Evolutionary conservation across 2,797 vertebrate species (phyloP), one percentile per base, ranked within the genome.

Genomic region (Etheostoma nigrum): DNA sequence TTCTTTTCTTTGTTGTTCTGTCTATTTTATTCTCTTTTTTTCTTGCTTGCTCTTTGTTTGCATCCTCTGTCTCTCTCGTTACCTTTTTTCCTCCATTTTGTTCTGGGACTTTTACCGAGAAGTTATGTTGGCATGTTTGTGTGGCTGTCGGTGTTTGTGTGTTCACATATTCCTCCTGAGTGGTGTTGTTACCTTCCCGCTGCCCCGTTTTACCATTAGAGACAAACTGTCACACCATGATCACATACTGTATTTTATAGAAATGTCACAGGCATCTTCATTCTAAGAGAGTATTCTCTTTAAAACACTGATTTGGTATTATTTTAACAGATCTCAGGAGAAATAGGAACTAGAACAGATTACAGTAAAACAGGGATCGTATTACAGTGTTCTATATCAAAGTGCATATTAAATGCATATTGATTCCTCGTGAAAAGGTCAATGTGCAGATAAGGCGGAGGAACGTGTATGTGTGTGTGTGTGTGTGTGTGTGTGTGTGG

Each of bases 51-150:
- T 44, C 13, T 44, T 15, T 4, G 42, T 44, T 59, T 2, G 5
- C 15, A 14, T 19, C 19, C 3, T 0, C 27, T 33, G 8, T 16
- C 13, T 40, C 18, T 70, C 19, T 66, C 36, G 2, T 57, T 61
- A 19, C 68, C 81, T 76, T 68, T 77, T 74, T 64, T 64, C 72
- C 72, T 84, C 90, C 82, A 82, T 87, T 91, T 88, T 87, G 79
- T 88, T 81, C 77, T 55, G 40, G 58, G 77, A 69, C 51, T 14
- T 30, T 82, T 81, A 73, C 83, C 62, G 47, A 52, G 30, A 70
- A 74, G 81, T 74, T 76, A 78, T 74, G 62, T 65, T 73, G 70
- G 65, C 42, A 57, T 36, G 33, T 36, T 8, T 8, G 30, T 33
- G 33, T 36, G 1, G 27, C 27, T 36, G 33, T 36, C 27, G 27